Evolutionary conservation across 2,797 vertebrate genomes (phyloP), one percentile per base, ranked within the genome.

Genomic region (Lithobates pipiens): DNA sequence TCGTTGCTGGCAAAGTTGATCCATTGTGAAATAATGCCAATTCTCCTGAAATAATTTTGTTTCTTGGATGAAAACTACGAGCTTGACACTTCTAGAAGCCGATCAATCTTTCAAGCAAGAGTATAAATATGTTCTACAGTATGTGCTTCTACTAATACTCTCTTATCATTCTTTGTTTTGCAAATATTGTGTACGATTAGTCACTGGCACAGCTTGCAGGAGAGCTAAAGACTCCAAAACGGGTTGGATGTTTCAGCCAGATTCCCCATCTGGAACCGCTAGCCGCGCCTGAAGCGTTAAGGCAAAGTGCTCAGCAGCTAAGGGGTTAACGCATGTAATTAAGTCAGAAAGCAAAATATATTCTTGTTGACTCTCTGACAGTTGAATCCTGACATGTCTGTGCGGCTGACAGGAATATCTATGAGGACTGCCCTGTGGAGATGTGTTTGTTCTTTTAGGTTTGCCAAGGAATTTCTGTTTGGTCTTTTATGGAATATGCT

Each of bases 311-410:
- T 2, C 80, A 73, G 65, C 61, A 46, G 63, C 16, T 8, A 68
- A 68, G 27, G 16, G 81, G 44, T 87, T 74, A 87, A 83, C 68
- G 5, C 34, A 34, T 72, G 32, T 68, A 77, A 86, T 78, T 71
- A 77, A 69, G 75, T 36, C 81, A 80, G 61, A 78, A 69, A 79
- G 75, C 80, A 83, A 79, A 86, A 65, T 78, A 77, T 83, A 83
- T 80, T 76, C 89, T 86, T 85, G 85, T 73, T 80, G 89, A 88
- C 89, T 90, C 89, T 89, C 89, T 90, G 77, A 89, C 90, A 84
- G 80, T 77, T 70, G 89, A 86, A 61, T 83, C 76, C 86, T 87
- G 91, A 86, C 89, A 27, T 8, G 88, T 80, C 78, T 77, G 85
- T 75, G 89, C 68, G 83, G 86, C 80, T 15, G 57, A 77, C 88